Percentiles rank a stretch among this genome's conserved stretches.
Evolutionary conservation across 2,113 vertebrate species (phyloP).

Genomic region (Notechis scutatus): DNA sequence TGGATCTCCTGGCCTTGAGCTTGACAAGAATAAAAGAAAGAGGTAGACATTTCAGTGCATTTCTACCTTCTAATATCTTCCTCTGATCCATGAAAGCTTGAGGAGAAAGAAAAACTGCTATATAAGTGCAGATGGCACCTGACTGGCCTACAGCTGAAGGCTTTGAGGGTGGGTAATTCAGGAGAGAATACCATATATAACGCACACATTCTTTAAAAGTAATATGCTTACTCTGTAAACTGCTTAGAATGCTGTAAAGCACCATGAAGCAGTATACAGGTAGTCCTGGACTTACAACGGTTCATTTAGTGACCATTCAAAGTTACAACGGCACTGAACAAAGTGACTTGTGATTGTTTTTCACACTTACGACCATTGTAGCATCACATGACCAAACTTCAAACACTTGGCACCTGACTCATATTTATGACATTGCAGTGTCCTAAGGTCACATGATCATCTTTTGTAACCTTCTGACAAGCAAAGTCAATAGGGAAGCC

Average conservation of each 20-base stretch:
- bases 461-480: neutral
- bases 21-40: neutral
- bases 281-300: neutral
- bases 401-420: neutral
- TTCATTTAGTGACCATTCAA: too few species aligned
- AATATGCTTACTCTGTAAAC: neutral
- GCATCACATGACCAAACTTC: neutral
- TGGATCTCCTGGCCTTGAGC: neutral
- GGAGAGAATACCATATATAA: neutral
- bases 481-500: neutral
- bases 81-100: neutral
- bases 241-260: neutral
- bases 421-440: neutral
- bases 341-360: neutral
- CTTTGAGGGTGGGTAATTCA: neutral
- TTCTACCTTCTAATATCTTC: neutral
- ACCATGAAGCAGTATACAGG: neutral
- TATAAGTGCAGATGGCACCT: neutral
- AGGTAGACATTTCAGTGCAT: neutral
- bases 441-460: neutral
- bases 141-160: neutral
- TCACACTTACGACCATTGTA: neutral
- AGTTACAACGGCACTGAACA: neutral
- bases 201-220: neutral
- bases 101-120: neutral